A percentile compares a stretch with the other conserved stretches of the same genome.
Evolutionary conservation across 2,888 invertebrate species (phyloP).

Genomic region (Mesochorus sp.): DNA sequence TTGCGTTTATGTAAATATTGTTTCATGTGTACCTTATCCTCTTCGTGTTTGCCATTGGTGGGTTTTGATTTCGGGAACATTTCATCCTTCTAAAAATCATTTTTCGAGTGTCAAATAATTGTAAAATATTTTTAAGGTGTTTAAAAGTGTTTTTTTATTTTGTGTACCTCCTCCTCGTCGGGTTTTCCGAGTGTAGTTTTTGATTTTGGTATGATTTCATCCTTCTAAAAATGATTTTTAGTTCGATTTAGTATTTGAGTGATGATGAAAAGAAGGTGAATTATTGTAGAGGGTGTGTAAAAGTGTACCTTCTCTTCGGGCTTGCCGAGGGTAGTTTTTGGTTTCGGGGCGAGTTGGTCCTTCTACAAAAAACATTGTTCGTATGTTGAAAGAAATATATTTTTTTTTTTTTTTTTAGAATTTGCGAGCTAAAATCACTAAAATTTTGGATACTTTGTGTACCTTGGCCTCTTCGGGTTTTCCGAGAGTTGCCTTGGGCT

Average conservation of each 20-base stretch:
- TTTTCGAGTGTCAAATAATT: not conserved
- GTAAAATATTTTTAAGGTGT: not conserved
- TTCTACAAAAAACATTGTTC: not conserved
- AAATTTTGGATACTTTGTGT: constrained; percentile 35
- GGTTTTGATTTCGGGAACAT: constrained; percentile 58
- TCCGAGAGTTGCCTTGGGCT: constrained; percentile 61
- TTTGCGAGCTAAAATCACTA: not conserved
- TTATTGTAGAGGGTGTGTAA: not conserved
- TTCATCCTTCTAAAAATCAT: constrained; percentile 63
- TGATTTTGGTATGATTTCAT: constrained; percentile 57
- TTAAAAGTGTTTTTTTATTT: not conserved
- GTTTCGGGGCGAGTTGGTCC: constrained; percentile 52
- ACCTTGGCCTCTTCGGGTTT: constrained; percentile 64
- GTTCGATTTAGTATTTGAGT: constrained; percentile 36
- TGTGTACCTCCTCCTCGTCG: constrained; percentile 67
- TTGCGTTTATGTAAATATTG: not conserved
- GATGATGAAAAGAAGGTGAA: not conserved
- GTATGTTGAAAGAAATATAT: not conserved
- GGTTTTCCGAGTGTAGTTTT: constrained; percentile 67
- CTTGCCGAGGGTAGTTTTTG: constrained; percentile 63
- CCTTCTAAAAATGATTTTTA: constrained; percentile 53
- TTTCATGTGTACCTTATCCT: constrained; percentile 59
- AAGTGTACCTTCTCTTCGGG: constrained; percentile 69
- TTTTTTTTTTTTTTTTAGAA: not conserved
- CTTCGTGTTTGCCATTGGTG: constrained; percentile 55